Evolutionary conservation across 2,797 vertebrate genomes (phyloP).

Genomic region (Delichon dasypus): DNA sequence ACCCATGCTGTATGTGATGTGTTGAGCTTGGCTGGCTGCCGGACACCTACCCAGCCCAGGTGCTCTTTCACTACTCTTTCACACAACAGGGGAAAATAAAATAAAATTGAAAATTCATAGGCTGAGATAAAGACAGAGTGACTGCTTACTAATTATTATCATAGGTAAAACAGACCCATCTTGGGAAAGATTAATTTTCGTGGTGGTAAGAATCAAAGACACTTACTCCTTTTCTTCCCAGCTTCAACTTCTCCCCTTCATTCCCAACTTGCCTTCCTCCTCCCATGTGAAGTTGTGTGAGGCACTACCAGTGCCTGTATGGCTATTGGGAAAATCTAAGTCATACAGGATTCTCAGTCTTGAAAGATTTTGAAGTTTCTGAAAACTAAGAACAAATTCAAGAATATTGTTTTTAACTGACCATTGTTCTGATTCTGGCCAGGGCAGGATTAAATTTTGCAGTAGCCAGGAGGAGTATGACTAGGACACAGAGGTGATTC

Average conservation of each 20-base stretch:
- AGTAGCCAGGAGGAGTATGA: background rate
- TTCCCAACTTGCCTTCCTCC: background rate
- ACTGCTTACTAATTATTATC: background rate
- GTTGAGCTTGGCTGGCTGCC: background rate
- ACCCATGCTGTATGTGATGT: no score
- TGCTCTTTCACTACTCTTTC: background rate
- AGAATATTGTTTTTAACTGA: background rate
- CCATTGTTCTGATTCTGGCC: background rate
- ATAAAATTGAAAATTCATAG: background rate
- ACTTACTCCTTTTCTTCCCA: background rate
- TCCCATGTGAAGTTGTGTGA: accelerated
- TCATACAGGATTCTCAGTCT: background rate
- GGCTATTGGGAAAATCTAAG: background rate
- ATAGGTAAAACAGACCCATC: background rate
- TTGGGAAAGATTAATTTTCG: background rate
- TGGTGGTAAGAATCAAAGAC: background rate
- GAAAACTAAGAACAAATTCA: background rate
- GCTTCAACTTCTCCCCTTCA: background rate
- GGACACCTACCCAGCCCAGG: background rate
- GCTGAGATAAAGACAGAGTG: background rate
- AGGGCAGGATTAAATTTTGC: background rate
- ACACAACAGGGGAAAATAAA: background rate
- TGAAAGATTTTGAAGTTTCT: background rate
- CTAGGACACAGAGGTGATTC: background rate
- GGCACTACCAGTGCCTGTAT: background rate